phyloP scores from a whole-genome alignment of 2,888 invertebrate species.

The Orthosia gracilis region DNA sequence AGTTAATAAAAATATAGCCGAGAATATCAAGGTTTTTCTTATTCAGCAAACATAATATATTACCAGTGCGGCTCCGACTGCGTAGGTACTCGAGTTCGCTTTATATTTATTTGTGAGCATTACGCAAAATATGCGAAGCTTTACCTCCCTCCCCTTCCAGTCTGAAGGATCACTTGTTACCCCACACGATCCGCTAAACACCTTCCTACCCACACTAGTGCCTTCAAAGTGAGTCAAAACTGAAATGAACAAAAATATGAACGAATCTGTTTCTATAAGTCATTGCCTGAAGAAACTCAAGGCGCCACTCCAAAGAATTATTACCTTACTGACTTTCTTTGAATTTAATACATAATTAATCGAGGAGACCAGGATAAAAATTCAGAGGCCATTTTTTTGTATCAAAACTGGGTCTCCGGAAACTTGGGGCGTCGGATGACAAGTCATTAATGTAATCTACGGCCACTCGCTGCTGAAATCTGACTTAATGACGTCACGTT shows the following conservation, averaged over 20 bases:
- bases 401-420: constrained; percentile 40
- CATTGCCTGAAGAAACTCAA: constrained; percentile 40
- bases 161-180: constrained; percentile 63
- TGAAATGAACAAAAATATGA: constrained; percentile 51
- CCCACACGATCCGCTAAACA: constrained; percentile 58
- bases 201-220: constrained; percentile 28
- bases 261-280: constrained; percentile 58
- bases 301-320: constrained; percentile 62
- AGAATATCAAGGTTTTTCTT: constrained; percentile 37
- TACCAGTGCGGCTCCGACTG: constrained; percentile 21
- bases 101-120: constrained; percentile 60
- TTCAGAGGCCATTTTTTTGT: constrained; percentile 58
- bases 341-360: constrained; percentile 71
- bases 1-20: constrained; percentile 26
- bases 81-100: constrained; percentile 44
- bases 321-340: constrained; percentile 69
- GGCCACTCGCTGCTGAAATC: constrained; percentile 39
- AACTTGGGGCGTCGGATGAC: constrained; percentile 55
- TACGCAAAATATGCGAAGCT: constrained; percentile 52
- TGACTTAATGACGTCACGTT: constrained; percentile 49
- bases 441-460: constrained; percentile 62
- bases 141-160: constrained; percentile 34
- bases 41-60: constrained; percentile 51
- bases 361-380: constrained; percentile 51
- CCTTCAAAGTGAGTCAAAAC: constrained; percentile 49